Evolutionary conservation across 2,113 vertebrate species (phyloP), one percentile per base, ranked within the genome.

Genomic region (Ascaphus truei): DNA sequence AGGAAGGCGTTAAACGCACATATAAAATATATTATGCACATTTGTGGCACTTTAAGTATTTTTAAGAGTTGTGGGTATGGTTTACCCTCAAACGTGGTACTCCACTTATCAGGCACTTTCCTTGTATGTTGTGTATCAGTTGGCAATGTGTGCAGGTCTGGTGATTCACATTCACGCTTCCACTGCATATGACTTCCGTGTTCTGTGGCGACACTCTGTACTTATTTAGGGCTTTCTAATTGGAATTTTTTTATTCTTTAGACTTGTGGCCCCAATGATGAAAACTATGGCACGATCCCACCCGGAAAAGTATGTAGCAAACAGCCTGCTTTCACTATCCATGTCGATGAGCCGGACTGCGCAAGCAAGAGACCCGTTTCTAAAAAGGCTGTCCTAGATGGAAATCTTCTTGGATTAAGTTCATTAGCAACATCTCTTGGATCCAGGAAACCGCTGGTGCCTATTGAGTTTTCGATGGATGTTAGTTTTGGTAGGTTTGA

Each of bases 331-430:
- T 93, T 95, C 66, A 78, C 88, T 67, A 88, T 95, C 73, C 93
- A 96, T n/a, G 74, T 95, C 74, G 96, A 98, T 61, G 92, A 95
- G 74, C 86, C 90, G 1, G 93, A 94, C 41, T 80, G 79, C 0
- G 74, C 84, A 59, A 79, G 77, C 47, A 47, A 68, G 2, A 89
- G 80, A 57, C 39, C 15, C 0, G 64, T 71, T 0, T 22, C 62
- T 2, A 89, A 81, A 0, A 80, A 82, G 45, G 3, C 72, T 0
- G 13, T 65, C 1, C 0, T 69, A 1, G 84, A 82, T 1, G 78
- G 86, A 8, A 77, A 73, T 3, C 74, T 79, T 0, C 72, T 93
- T 41, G 71, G 73, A 0, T 82, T 96, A 25, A 78, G 80, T 12
- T 75, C 90, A 7, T 81, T 89, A 1, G 75, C 92, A 13, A 72